Evolutionary conservation across 2,797 vertebrate species (phyloP).

Genomic region (Psittacula echo): DNA sequence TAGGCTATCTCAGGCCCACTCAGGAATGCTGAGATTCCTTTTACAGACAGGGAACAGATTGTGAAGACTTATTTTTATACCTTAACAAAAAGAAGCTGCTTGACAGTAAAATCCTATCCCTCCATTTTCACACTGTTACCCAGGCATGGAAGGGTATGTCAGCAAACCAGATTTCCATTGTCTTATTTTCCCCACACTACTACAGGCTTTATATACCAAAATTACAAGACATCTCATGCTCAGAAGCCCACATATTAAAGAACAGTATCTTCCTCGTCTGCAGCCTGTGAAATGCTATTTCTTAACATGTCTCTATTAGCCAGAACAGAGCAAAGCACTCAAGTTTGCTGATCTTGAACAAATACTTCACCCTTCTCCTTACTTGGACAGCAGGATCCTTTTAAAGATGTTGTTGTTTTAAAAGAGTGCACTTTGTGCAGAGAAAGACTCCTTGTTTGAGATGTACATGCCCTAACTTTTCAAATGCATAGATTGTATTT

Average conservation of each 20-base stretch:
- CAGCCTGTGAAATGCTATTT: not conserved
- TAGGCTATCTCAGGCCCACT: not conserved
- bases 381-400: not conserved
- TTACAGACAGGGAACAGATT: not conserved
- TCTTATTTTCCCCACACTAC: not conserved
- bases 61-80: not conserved
- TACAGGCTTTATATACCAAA: not conserved
- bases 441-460: not conserved
- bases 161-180: not conserved
- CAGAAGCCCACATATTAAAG: not conserved
- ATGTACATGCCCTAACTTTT: not conserved
- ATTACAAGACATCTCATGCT: not conserved
- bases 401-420: not conserved
- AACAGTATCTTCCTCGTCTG: not conserved
- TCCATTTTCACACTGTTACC: not conserved
- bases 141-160: not conserved
- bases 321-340: not conserved
- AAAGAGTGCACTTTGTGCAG: not conserved
- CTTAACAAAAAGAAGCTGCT: not conserved
- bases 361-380: not conserved
- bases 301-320: not conserved
- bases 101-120: not conserved
- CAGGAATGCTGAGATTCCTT: not conserved
- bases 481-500: not conserved
- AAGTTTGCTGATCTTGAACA: not conserved